phyloP scores from a whole-genome alignment of 2,888 invertebrate genomes.

The Aspidapion aeneum region DNA sequence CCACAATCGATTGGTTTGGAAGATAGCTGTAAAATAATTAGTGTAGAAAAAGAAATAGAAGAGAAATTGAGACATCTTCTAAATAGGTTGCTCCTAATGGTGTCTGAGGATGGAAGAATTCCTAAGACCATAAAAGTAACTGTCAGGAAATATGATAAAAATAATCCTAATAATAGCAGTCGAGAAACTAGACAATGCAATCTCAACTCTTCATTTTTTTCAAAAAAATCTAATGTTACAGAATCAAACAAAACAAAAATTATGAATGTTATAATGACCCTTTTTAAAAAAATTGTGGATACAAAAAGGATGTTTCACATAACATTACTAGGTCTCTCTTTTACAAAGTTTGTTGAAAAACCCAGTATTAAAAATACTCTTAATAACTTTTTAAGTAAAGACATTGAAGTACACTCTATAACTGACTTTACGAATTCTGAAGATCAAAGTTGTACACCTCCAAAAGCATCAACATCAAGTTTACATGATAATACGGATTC shows the following conservation, averaged over 20 bases:
- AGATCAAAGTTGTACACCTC: constrained; percentile 10
- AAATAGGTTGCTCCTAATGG: constrained; percentile 65
- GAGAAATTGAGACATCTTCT: constrained; percentile 67
- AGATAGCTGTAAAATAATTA: constrained; percentile 72
- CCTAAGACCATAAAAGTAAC: constrained; percentile 74
- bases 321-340: constrained; percentile 75
- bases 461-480: constrained; percentile 34
- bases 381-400: constrained; percentile 71
- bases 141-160: constrained; percentile 66
- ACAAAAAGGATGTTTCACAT: constrained; percentile 73
- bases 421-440: constrained; percentile 59
- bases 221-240: constrained; percentile 34
- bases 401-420: constrained; percentile 75
- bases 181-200: constrained; percentile 75
- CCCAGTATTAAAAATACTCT: constrained; percentile 59
- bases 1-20: constrained; percentile 79
- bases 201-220: constrained; percentile 63
- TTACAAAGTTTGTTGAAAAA: constrained; percentile 75
- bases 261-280: constrained; percentile 65
- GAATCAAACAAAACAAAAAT: constrained; percentile 62
- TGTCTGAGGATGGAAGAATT: constrained; percentile 74
- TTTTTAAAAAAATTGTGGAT: constrained; percentile 72
- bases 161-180: constrained; percentile 60
- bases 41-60: constrained; percentile 69
- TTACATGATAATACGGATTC: constrained; percentile 54